Evolutionary conservation across 2,888 invertebrate genomes (phyloP).

Genomic region (Acanthosepion pharaonis): DNA sequence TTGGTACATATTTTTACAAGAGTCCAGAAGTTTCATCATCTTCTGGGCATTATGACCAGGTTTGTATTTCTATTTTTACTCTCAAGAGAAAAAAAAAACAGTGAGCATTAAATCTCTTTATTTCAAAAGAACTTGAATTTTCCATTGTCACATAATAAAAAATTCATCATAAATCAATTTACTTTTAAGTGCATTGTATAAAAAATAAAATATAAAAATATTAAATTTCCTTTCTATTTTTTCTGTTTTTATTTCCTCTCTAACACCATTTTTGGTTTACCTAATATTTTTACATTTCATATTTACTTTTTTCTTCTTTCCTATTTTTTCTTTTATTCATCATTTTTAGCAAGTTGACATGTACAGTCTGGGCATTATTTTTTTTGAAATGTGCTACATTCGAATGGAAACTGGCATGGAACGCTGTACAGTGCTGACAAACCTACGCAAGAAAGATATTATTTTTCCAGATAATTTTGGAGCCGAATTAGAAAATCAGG

Average conservation of each 20-base stretch:
- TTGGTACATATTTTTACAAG: not conserved
- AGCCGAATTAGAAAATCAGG: slow-evolving; percentile 63
- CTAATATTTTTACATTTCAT: not conserved
- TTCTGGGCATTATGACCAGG: slow-evolving; percentile 39
- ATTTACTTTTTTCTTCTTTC: not conserved
- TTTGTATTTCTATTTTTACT: not conserved
- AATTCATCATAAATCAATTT: too few relatives aligned
- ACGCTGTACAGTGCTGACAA: slow-evolving; percentile 84
- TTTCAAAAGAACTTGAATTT: too few relatives aligned
- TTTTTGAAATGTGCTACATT: slow-evolving; percentile 91
- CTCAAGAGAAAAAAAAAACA: too few relatives aligned
- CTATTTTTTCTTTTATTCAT: slow-evolving; percentile 41
- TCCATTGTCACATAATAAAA: too few relatives aligned
- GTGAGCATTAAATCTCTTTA: too few relatives aligned
- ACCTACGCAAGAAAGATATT: slow-evolving; percentile 81
- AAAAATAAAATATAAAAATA: too few relatives aligned
- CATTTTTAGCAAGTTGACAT: slow-evolving; percentile 81
- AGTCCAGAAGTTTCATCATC: not conserved
- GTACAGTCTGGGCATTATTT: slow-evolving; percentile 90
- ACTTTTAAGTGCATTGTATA: too few relatives aligned
- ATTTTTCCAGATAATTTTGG: slow-evolving; percentile 81
- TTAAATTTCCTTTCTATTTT: too few relatives aligned
- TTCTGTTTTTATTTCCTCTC: too few relatives aligned
- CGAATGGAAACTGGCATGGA: slow-evolving; percentile 92
- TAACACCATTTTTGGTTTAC: not conserved